Evolutionary conservation across 2,888 invertebrate genomes (phyloP).

Genomic region (Smittia sp.): DNA sequence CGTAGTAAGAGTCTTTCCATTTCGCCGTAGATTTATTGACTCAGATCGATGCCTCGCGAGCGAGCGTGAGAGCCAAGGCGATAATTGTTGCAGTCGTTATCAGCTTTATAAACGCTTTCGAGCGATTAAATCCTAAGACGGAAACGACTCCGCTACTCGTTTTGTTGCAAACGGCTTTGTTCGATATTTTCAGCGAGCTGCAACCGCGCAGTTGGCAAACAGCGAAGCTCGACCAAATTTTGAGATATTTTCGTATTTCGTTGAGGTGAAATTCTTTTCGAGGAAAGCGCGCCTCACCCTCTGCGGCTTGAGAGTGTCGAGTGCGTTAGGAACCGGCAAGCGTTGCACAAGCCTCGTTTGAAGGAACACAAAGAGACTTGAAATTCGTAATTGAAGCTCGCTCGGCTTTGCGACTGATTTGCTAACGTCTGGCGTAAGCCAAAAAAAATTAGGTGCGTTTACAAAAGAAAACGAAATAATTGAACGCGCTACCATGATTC

Average conservation of each 20-base stretch:
- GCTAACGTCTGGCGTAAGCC: constrained; percentile 1
- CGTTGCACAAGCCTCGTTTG: neutral
- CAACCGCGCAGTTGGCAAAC: neutral
- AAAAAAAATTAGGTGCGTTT: neutral
- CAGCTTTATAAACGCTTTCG: too few relatives aligned
- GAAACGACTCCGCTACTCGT: too few relatives aligned
- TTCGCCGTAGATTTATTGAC: neutral
- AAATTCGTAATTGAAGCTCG: neutral
- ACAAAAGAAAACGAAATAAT: constrained; percentile 1
- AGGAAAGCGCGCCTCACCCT: too few relatives aligned
- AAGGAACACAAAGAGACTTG: too few relatives aligned
- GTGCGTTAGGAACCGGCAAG: neutral
- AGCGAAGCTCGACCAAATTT: neutral
- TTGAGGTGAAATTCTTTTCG: neutral
- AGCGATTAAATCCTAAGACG: too few relatives aligned
- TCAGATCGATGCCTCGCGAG: too few relatives aligned
- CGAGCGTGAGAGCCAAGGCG: too few relatives aligned
- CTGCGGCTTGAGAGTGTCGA: neutral
- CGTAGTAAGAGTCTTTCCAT: too few relatives aligned
- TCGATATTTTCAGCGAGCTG: too few relatives aligned
- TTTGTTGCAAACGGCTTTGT: too few relatives aligned
- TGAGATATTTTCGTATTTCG: neutral
- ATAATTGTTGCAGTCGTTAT: too few relatives aligned
- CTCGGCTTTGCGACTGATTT: neutral
- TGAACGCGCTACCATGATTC: neutral